phyloP scores from a whole-genome alignment of 1,140 invertebrate species.

The Saccostrea glomerata region DNA sequence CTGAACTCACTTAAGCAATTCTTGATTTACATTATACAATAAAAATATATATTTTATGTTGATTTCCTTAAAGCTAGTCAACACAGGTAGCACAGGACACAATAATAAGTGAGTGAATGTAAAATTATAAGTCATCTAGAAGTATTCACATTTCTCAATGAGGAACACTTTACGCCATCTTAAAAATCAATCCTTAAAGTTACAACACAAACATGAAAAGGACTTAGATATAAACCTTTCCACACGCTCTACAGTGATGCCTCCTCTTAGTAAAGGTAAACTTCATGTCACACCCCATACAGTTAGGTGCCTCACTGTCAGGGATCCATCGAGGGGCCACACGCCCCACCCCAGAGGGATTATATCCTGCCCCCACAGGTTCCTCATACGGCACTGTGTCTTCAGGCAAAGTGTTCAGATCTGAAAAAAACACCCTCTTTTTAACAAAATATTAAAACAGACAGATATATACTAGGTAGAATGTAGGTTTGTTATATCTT shows the following conservation, averaged over 20 bases:
- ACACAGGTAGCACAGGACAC: not conserved
- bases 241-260: conserved; percentile 97
- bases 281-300: conserved; percentile 93
- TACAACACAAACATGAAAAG: not conserved
- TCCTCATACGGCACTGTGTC: not conserved
- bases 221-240: conserved; percentile 81
- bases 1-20: not conserved
- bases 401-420: not conserved
- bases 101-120: not conserved
- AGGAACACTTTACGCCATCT: not conserved
- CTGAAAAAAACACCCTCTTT: not conserved
- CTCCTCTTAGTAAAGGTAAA: conserved; percentile 96
- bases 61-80: not conserved
- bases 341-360: conserved; percentile 69
- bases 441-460: not conserved
- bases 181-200: not conserved
- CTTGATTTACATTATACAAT: not conserved
- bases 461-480: not conserved
- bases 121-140: not conserved
- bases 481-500: not conserved
- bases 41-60: not conserved
- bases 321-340: conserved; percentile 86
- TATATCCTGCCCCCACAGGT: conserved; percentile 30
- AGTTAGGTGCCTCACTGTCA: conserved; percentile 90
- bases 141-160: not conserved